Conservation (phyloP, 2,888 invertebrate genomes). For the Dolichopus griseipennis region DNA sequence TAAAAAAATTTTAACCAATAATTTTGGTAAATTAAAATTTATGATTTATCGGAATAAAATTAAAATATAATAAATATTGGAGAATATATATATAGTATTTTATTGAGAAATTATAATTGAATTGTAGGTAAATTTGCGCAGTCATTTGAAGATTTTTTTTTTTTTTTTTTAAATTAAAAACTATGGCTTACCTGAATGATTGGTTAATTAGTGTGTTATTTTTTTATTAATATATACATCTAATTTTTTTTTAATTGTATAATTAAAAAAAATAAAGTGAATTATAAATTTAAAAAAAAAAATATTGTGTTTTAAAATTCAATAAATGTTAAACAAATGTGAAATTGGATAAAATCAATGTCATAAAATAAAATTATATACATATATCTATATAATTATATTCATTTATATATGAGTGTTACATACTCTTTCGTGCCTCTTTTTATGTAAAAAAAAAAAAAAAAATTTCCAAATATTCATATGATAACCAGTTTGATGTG, state of each 20-base stretch:
- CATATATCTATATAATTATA: neutral
- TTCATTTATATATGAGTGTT: neutral
- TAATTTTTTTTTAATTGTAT: too few relatives aligned
- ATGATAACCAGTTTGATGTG: conserved; percentile 6
- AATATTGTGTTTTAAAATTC: too few relatives aligned
- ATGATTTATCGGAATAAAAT: neutral
- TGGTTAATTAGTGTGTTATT: neutral
- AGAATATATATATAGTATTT: neutral
- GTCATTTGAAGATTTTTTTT: neutral
- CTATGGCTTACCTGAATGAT: neutral
- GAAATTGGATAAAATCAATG: neutral
- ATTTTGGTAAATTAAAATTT: neutral
- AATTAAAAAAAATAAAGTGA: too few relatives aligned
- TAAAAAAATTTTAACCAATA: neutral
- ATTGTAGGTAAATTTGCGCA: neutral
- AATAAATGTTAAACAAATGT: neutral
- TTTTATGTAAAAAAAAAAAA: too few relatives aligned
- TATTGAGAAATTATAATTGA: neutral
- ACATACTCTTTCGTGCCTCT: too few relatives aligned
- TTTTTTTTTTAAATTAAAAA: neutral
- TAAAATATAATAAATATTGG: neutral
- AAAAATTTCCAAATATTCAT: neutral
- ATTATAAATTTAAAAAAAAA: too few relatives aligned
- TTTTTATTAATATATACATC: neutral
- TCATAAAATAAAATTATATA: neutral